Evolutionary conservation across 2,888 invertebrate genomes (phyloP).

Genomic region (Graphium colonna): DNA sequence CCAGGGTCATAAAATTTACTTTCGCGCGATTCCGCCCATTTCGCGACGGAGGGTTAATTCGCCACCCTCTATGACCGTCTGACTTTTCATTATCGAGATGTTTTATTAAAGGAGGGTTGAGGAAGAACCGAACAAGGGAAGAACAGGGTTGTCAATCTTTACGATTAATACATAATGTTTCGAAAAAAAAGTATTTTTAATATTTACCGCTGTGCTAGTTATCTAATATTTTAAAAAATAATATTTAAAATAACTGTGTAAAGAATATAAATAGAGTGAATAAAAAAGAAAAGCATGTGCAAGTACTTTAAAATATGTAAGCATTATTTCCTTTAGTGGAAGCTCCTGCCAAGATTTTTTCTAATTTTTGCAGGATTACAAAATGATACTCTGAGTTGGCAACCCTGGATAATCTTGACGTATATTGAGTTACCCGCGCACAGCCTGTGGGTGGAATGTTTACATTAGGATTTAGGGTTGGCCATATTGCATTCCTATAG

Average conservation of each 20-base stretch:
- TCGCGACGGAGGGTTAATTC: constrained; percentile 60
- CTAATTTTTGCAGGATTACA: too few relatives aligned
- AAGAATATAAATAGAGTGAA: too few relatives aligned
- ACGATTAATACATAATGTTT: constrained; percentile 23
- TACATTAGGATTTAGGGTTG: constrained; percentile 62
- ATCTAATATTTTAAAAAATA: too few relatives aligned
- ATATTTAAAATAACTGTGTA: too few relatives aligned
- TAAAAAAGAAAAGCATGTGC: too few relatives aligned
- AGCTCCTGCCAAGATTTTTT: too few relatives aligned
- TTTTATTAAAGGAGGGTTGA: constrained; percentile 76
- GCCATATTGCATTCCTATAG: constrained; percentile 69
- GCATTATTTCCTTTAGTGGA: too few relatives aligned
- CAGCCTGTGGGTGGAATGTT: constrained; percentile 65
- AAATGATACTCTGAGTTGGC: constrained; percentile 10
- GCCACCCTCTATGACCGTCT: constrained; percentile 76
- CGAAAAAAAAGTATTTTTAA: not conserved
- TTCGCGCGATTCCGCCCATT: constrained; percentile 40
- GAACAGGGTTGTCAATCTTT: constrained; percentile 63
- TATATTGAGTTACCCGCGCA: constrained; percentile 57
- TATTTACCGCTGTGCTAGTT: too few relatives aligned
- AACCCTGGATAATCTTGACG: constrained; percentile 40
- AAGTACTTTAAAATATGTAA: too few relatives aligned
- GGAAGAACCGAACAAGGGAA: constrained; percentile 50
- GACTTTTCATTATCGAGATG: constrained; percentile 81
- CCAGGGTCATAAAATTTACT: constrained; percentile 51